phyloP scores from a whole-genome alignment of 2,797 vertebrate species.

The Sylvia borin region DNA sequence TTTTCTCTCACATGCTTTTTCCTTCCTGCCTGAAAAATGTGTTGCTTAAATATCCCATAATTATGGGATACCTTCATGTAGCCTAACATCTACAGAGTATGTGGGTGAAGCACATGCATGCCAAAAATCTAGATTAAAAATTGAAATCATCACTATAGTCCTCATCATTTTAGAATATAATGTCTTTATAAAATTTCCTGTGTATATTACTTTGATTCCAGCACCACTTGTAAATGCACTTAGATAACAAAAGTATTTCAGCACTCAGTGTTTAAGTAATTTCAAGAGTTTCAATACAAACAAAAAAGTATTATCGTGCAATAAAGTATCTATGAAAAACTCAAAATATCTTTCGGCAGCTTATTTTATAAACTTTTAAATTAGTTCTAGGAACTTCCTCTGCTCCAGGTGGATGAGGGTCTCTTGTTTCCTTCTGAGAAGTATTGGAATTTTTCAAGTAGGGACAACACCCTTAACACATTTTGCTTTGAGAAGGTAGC shows the following conservation, averaged over 20 bases:
- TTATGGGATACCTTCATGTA: neutral
- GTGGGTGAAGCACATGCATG: neutral
- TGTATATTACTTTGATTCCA: neutral
- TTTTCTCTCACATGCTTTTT: neutral
- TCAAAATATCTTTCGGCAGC: neutral
- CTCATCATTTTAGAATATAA: neutral
- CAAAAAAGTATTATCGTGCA: neutral
- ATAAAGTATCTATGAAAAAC: neutral
- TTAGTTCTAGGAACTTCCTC: neutral
- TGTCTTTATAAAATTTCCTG: neutral
- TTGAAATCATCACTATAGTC: neutral
- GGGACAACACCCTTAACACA: neutral
- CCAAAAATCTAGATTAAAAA: neutral
- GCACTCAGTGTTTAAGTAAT: neutral
- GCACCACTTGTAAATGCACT: neutral
- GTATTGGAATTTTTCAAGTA: neutral
- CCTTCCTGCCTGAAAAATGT: neutral
- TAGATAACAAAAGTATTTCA: neutral
- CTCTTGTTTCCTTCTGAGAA: neutral
- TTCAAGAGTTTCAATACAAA: neutral
- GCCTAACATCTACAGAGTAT: neutral
- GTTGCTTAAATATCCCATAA: neutral
- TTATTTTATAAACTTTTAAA: neutral
- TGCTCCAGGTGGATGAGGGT: neutral
- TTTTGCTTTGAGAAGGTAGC: neutral